Conservation (phyloP, 2,888 invertebrate genomes). For the Ectemnius lituratus region DNA sequence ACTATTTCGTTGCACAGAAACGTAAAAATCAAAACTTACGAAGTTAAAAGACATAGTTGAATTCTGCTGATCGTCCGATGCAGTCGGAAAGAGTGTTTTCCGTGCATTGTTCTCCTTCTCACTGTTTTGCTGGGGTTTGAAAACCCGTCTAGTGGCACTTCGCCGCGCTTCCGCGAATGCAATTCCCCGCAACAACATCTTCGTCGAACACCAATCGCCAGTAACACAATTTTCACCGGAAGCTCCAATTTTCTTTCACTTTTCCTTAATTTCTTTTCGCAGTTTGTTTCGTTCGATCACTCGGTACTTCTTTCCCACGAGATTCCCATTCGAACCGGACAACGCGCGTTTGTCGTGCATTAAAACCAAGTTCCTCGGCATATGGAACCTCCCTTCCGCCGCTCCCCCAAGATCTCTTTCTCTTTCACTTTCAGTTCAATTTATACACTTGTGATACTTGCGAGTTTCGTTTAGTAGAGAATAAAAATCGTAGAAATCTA, state of each 20-base stretch:
- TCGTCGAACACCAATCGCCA: background rate
- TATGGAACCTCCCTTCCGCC: background rate
- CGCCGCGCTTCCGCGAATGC: constrained; percentile 57
- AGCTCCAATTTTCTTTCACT: no score
- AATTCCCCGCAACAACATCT: constrained; percentile 52
- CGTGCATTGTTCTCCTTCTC: constrained; percentile 48
- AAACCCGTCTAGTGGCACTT: constrained; percentile 50
- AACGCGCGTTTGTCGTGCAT: background rate
- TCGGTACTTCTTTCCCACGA: background rate
- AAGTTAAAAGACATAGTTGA: constrained; percentile 8
- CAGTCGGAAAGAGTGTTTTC: constrained; percentile 20
- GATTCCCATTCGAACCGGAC: background rate
- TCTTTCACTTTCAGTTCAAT: background rate
- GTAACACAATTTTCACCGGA: no score
- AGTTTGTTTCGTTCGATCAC: background rate
- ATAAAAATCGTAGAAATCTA: no score
- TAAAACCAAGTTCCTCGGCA: background rate
- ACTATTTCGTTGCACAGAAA: background rate
- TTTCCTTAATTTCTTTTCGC: no score
- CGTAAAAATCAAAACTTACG: constrained; percentile 40
- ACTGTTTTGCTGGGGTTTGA: constrained; percentile 43
- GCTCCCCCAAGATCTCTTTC: background rate
- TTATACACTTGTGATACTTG: background rate
- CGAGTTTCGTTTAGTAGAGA: no score
- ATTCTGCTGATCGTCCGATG: constrained; percentile 7